A percentile compares a stretch with the other conserved stretches of the same genome.
Conservation (phyloP, 2,797 vertebrate species). For the Melanogrammus aeglefinus region DNA sequence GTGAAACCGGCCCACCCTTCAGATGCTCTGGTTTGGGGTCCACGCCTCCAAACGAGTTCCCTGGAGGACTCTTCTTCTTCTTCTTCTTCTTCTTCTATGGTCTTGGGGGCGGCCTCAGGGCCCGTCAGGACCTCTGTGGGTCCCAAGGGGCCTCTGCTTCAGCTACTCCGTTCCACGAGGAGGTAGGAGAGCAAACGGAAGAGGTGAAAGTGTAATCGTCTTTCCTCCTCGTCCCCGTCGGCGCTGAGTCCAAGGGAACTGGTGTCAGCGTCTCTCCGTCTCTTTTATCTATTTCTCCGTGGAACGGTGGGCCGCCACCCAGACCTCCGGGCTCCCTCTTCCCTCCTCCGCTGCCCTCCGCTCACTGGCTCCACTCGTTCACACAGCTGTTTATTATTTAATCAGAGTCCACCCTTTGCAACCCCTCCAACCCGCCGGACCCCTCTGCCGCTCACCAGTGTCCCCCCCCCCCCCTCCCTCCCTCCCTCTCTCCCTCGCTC, state of each 20-base stretch:
- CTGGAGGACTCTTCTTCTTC: not conserved
- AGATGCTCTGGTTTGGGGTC: not conserved
- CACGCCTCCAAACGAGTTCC: not conserved
- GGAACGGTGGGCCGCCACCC: not conserved
- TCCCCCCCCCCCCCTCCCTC: constrained; percentile 70
- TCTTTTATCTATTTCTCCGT: not conserved
- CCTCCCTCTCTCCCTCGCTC: constrained; percentile 64
- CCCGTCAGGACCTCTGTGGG: constrained; percentile 28
- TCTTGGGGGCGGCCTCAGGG: not conserved
- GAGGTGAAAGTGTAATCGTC: constrained; percentile 8
- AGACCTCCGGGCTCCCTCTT: constrained; percentile 26
- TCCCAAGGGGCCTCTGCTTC: not conserved
- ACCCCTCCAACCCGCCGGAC: not conserved
- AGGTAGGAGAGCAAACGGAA: not conserved
- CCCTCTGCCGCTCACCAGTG: not conserved
- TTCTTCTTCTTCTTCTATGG: not conserved
- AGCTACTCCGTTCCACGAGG: not conserved
- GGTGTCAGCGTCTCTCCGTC: constrained; percentile 21
- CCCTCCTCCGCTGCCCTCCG: constrained; percentile 34
- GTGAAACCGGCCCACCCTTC: constrained; percentile 39
- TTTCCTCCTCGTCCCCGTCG: not conserved
- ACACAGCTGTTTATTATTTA: constrained; percentile 95
- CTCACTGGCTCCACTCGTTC: constrained; percentile 61
- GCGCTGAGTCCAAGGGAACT: constrained; percentile 20
- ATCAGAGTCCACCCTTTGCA: constrained; percentile 88